Percentiles rank a stretch among this genome's conserved stretches.
These are phyloP conservation scores for Drosophila atroscutellata DNA, from an alignment of 2,888 invertebrate genomes.

Conservation along the genomic window DNA sequence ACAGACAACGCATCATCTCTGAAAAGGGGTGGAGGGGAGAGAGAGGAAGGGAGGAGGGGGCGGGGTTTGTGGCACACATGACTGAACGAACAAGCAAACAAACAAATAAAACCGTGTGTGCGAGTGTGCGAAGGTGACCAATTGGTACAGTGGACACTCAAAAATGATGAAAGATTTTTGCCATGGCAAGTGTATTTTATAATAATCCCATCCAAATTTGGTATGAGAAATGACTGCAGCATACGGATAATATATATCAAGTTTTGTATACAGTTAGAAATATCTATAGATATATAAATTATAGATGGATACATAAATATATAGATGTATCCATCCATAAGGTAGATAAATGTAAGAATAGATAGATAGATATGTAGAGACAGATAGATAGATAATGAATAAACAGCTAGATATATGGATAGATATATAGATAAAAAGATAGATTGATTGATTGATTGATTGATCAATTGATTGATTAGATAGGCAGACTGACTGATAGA, in stretches of 20 bases:
- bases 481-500: not conserved
- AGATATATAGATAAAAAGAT: too few species aligned
- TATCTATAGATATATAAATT: too few species aligned
- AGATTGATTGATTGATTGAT: not conserved
- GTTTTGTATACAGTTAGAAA: too few species aligned
- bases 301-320: too few species aligned
- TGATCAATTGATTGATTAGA: not conserved
- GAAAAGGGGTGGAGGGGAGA: not conserved
- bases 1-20: slow-evolving; percentile 54
- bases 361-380: too few species aligned
- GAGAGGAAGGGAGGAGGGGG: too few species aligned
- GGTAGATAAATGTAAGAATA: not conserved
- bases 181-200: too few species aligned
- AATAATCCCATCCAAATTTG: too few species aligned
- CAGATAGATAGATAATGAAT: not conserved
- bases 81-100: slow-evolving; percentile 74
- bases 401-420: rapidly evolving
- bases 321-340: not conserved
- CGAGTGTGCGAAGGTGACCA: slow-evolving; percentile 74
- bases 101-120: slow-evolving; percentile 62
- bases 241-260: too few species aligned
- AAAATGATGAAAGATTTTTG: not conserved
- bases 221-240: too few species aligned
- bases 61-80: slow-evolving; percentile 56
- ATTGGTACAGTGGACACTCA: slow-evolving; percentile 32